phyloP scores from a whole-genome alignment of 2,888 invertebrate genomes.

The Apamea monoglypha region DNA sequence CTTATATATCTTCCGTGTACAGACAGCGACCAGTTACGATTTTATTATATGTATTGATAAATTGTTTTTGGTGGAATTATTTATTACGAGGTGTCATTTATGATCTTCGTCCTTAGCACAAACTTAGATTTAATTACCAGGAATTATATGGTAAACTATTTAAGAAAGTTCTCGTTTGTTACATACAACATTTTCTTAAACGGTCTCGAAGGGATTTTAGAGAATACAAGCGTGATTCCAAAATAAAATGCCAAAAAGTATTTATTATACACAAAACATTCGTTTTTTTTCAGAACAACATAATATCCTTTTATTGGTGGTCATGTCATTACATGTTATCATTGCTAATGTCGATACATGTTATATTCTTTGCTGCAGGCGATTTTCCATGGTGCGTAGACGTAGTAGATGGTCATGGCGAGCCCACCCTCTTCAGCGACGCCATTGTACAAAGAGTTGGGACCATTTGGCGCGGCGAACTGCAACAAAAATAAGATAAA shows the following conservation, averaged over 20 bases:
- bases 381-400: neutral
- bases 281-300: neutral
- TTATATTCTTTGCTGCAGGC: neutral
- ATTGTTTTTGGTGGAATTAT: too few species aligned
- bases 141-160: too few species aligned
- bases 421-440: neutral
- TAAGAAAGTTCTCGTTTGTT: neutral
- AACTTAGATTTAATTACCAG: too few species aligned
- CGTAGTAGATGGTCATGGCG: neutral
- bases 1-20: too few species aligned
- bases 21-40: too few species aligned
- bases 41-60: too few species aligned
- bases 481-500: neutral
- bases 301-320: neutral
- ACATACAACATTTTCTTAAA: neutral
- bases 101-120: too few species aligned
- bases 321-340: neutral
- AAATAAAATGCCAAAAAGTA: constrained; percentile 6
- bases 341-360: neutral
- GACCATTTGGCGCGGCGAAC: neutral
- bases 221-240: neutral
- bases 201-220: neutral
- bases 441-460: neutral
- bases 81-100: too few species aligned
- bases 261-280: constrained; percentile 6